Evolutionary conservation across 2,113 vertebrate genomes (phyloP), one percentile per base, ranked within the genome.

Genomic region (Pardalotus punctatus): DNA sequence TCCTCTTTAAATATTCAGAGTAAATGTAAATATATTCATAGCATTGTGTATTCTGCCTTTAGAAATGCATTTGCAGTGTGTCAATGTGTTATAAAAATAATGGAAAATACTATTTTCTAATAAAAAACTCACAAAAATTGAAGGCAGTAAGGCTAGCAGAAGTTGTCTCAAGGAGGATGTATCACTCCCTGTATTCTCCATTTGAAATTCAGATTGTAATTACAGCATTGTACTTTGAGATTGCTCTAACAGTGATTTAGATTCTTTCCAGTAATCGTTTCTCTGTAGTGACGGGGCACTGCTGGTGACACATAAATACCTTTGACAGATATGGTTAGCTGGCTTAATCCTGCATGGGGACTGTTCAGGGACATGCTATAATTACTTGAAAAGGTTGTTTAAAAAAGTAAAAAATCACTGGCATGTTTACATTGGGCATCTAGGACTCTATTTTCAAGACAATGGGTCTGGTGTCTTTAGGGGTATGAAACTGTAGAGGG

Each of bases 201-300:
- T 93, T 92, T 95, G 93, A 94, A 95, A 91, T 94, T 90, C 74
- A 93, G 80, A 90, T 94, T 80, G 54, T 58, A 94, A 93, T 97
- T 94, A 80, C 81, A 73, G 50, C 72, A 73, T 54, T 90, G 81
- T 88, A 42, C 38, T 92, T 86, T 7, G 72, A 86, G 48, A 48
- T 91, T 81, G 45, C 72, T 79, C 47, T 86, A 93, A 71, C 50
- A 20, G 70, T 88, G 86, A 96, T 96, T 91, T 90, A 92, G 92
- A 10, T 36, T 86, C 61, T 74, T 91, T 20, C 47, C 38, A n/a
- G 66, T 73, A 80, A 61, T 94, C 5, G 2, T 81, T 82, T 33
- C 65, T 87, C 40, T 67, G 5, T 60, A n/a, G 56, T 87, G 70
- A 50, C 0, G 2, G 61, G 60, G 64, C 88, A 15, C 36, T 85